Conservation (phyloP, 2,113 vertebrate genomes). For the Chaetorhynchus papuensis region DNA sequence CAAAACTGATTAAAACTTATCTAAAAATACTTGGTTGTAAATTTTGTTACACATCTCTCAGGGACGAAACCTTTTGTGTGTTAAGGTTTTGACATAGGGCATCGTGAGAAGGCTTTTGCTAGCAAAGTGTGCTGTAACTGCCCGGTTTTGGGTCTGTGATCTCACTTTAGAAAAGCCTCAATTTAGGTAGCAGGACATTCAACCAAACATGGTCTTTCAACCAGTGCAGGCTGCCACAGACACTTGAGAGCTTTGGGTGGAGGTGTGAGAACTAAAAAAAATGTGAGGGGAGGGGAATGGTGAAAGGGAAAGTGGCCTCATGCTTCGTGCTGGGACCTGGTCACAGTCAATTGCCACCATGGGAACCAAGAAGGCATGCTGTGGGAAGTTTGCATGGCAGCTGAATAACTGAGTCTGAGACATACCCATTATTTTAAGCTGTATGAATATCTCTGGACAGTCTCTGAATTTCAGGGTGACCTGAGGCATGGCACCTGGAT, state of each 20-base stretch:
- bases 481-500: not conserved
- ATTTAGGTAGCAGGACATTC: not conserved
- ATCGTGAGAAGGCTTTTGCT: not conserved
- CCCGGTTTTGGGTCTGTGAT: not conserved
- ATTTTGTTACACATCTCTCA: not conserved
- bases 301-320: not conserved
- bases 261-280: not conserved
- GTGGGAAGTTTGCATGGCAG: not conserved
- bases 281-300: rapidly evolving
- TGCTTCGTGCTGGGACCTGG: not conserved
- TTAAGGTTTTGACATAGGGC: not conserved
- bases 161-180: not conserved
- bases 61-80: not conserved
- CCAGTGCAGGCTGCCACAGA: rapidly evolving
- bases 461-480: not conserved
- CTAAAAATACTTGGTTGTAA: not conserved
- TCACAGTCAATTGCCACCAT: not conserved
- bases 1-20: not conserved
- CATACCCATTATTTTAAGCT: not conserved
- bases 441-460: not conserved
- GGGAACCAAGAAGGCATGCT: not conserved
- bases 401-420: not conserved
- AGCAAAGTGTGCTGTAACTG: not conserved
- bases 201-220: not conserved
- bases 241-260: not conserved